phyloP scores from a whole-genome alignment of 2,797 vertebrate species.

The Sebastes hopkinsi region DNA sequence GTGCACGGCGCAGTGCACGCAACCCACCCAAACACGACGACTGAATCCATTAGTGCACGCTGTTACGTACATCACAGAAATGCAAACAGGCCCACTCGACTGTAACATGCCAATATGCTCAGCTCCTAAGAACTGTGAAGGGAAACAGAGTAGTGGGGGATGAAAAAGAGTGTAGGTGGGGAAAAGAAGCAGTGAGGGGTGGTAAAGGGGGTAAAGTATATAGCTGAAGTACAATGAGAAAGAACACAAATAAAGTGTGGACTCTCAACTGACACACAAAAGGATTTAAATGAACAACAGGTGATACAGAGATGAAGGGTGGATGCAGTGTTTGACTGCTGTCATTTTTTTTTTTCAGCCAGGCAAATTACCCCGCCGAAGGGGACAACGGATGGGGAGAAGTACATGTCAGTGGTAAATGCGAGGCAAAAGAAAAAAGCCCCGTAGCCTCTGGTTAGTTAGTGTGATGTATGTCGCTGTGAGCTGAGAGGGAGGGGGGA shows the following conservation, averaged over 20 bases:
- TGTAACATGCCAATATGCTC: constrained; percentile 88
- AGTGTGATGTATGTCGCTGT: constrained; percentile 71
- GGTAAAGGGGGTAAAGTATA: background rate
- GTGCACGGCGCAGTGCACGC: constrained; percentile 72
- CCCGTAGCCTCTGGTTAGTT: constrained; percentile 68
- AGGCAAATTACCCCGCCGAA: constrained; percentile 10
- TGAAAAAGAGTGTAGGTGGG: background rate
- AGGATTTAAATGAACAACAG: constrained; percentile 55
- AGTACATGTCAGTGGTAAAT: constrained; percentile 57
- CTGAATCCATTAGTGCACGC: constrained; percentile 87
- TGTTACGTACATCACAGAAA: constrained; percentile 84
- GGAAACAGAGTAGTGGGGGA: constrained; percentile 34
- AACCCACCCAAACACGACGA: constrained; percentile 76
- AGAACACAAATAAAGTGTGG: constrained; percentile 10
- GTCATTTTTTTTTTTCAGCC: constrained; percentile 14
- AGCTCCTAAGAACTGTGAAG: constrained; percentile 59
- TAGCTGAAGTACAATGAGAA: background rate
- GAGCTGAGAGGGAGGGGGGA: constrained; percentile 7
- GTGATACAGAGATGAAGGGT: constrained; percentile 37
- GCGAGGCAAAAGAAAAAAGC: constrained; percentile 50
- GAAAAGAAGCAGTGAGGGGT: background rate
- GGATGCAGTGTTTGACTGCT: background rate
- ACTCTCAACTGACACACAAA: background rate
- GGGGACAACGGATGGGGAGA: constrained; percentile 29
- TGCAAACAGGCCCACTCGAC: constrained; percentile 80